Conservation (phyloP, 2,113 vertebrate species). For the Neogobius melanostomus region DNA sequence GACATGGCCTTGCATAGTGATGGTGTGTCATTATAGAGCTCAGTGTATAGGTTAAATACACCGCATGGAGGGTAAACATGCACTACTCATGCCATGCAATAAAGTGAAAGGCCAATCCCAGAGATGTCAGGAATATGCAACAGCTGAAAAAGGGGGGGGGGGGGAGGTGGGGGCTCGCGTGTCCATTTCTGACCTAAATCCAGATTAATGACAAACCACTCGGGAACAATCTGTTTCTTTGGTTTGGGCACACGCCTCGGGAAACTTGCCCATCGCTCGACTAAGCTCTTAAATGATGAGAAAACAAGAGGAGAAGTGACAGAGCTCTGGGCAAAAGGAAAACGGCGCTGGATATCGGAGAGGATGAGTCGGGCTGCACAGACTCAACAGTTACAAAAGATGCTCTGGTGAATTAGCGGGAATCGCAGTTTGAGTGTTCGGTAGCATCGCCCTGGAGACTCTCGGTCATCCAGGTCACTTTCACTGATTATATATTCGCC, state of each 20-base stretch:
- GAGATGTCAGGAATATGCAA: conserved; percentile 15
- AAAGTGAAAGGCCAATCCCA: conserved; percentile 36
- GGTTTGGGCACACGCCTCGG: conserved; percentile 24
- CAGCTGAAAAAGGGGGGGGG: conserved; percentile 11
- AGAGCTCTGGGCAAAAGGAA: background rate
- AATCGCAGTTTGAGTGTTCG: too few relatives aligned
- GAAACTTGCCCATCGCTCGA: conserved; percentile 36
- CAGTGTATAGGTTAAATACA: conserved; percentile 16
- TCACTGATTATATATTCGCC: too few relatives aligned
- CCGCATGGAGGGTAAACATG: conserved; percentile 67
- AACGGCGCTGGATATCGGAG: background rate
- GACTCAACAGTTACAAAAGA: background rate
- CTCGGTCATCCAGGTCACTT: background rate
- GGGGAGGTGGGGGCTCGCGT: conserved; percentile 28
- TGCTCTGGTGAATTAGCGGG: background rate
- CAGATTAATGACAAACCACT: conserved; percentile 60
- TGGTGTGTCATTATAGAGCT: conserved; percentile 51
- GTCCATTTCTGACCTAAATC: conserved; percentile 76
- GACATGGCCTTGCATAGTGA: conserved; percentile 79
- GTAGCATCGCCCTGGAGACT: too few relatives aligned
- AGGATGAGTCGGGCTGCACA: background rate
- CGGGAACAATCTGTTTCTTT: conserved; percentile 46
- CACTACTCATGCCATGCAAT: conserved; percentile 72
- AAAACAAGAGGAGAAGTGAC: conserved; percentile 25
- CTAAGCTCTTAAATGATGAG: conserved; percentile 36